These are phyloP conservation scores for Pseudochromis fuscus DNA, from an alignment of 2,797 vertebrate species.

Conservation along the genomic window DNA sequence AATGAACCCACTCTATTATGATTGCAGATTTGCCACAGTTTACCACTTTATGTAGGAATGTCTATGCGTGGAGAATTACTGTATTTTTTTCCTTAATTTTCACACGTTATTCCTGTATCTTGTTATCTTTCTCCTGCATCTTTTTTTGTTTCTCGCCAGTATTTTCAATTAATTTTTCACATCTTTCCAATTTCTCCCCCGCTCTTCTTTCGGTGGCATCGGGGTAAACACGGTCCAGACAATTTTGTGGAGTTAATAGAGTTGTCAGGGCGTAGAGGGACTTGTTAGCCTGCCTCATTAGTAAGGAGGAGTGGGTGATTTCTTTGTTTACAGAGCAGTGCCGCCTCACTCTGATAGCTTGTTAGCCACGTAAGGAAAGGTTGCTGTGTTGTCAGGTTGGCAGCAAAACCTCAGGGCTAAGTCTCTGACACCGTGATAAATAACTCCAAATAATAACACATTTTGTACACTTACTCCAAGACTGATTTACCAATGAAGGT, in stretches of 20 bases:
- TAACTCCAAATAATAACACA: neutral
- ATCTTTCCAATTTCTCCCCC: neutral
- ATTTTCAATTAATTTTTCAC: neutral
- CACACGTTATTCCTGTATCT: neutral
- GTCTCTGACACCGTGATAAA: neutral
- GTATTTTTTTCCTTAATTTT: too few relatives aligned
- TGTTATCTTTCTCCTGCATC: too few relatives aligned
- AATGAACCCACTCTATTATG: too few relatives aligned
- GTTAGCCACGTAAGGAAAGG: constrained; percentile 1
- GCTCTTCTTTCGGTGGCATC: neutral
- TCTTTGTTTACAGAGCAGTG: constrained; percentile 23
- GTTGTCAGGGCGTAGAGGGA: constrained; percentile 32
- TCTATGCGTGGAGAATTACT: too few relatives aligned
- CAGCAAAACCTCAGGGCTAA: constrained; percentile 3
- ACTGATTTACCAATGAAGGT: neutral
- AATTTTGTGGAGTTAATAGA: constrained; percentile 7
- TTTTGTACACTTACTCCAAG: neutral
- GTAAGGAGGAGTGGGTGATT: constrained; percentile 9
- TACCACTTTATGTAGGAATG: too few relatives aligned
- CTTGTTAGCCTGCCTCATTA: constrained; percentile 34
- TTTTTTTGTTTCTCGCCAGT: neutral
- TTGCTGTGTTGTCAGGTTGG: neutral
- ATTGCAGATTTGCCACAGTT: too few relatives aligned
- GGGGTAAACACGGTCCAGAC: constrained; percentile 19
- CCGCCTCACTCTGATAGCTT: neutral